Base-by-base conservation (phyloP, 1,140 invertebrate species). In the Sogatella furcifera region DNA sequence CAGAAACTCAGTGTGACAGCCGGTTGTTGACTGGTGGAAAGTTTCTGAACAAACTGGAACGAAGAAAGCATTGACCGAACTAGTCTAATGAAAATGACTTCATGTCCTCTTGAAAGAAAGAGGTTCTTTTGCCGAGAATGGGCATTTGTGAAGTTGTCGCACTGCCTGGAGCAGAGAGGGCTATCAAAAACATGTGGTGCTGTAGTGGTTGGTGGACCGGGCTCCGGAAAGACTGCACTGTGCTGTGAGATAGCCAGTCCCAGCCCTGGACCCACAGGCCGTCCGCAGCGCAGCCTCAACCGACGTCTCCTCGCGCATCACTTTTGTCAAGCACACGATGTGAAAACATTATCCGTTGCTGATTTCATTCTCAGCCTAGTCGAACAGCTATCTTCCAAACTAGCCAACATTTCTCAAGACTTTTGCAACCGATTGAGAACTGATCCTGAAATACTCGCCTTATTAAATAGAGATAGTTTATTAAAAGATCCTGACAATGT, bases 111-210 rank as follows among this genome's bases (percentile, higher is more conserved):
- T 41, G 65, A 67, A 58, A 60, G 78, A 68, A 85, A 85, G 67
- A 80, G 82, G 54, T 87, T 88, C 71, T 85, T 84, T 71, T 89
- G 87, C 68, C 81, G 95, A 14, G 93, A 97, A 74, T 97, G 94
- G 95, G 91, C 90, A 1, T 94, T 97, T 67, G 87, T 90, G 70
- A 97, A 97, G 74, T 80, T 97, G n/a, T 84, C 85, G 2, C 87
- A 95, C 66, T 94, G 90, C 63, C 70, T 97, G 63, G 92, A 96
- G 66, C 87, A 90, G 69, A 72, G 88, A 52, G 85, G 86, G 0
- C 80, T 81, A 8, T 84, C 83, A 53, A 87, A 87, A 68, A 85
- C 83, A 1, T 89, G 88, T 68, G 92, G 92, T 0, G 86, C 89
- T 1, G 74, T 95, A 13, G 81, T 94, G 54, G 79, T 95, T 55